Conservation (phyloP, 2,797 vertebrate genomes). For the Labeo calbasu region DNA sequence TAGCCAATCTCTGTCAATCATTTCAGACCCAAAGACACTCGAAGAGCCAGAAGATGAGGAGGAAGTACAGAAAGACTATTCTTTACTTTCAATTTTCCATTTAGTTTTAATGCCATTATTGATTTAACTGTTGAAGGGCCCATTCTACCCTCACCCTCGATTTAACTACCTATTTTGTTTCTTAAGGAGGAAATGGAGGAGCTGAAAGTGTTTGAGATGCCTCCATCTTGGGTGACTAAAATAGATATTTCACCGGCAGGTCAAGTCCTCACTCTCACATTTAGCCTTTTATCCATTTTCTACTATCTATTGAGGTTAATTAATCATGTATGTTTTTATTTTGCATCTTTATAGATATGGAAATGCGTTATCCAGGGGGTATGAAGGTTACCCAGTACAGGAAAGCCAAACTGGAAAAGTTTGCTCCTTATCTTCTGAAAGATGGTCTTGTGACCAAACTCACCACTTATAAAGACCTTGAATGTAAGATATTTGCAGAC, state of each 20-base stretch:
- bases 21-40: constrained; percentile 54
- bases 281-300: neutral
- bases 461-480: constrained; percentile 77
- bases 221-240: constrained; percentile 83
- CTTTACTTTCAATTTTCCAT: neutral
- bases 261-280: constrained; percentile 54
- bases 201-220: constrained; percentile 81
- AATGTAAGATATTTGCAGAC: constrained; percentile 76
- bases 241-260: constrained; percentile 82
- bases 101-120: neutral
- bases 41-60: constrained; percentile 49
- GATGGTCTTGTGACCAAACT: constrained; percentile 82
- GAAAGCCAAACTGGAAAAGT: constrained; percentile 84
- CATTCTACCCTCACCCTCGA: neutral
- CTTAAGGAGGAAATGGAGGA: constrained; percentile 69
- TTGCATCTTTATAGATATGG: constrained; percentile 76
- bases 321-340: neutral
- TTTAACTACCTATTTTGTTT: constrained; percentile 11
- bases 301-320: neutral
- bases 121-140: neutral
- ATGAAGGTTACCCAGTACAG: constrained; percentile 80
- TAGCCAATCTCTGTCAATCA: constrained; percentile 64
- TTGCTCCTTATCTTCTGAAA: constrained; percentile 74
- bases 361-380: constrained; percentile 78
- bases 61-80: constrained; percentile 47